Evolutionary conservation across 2,888 invertebrate species (phyloP), one percentile per base, ranked within the genome.

Genomic region (Drosophila recens): DNA sequence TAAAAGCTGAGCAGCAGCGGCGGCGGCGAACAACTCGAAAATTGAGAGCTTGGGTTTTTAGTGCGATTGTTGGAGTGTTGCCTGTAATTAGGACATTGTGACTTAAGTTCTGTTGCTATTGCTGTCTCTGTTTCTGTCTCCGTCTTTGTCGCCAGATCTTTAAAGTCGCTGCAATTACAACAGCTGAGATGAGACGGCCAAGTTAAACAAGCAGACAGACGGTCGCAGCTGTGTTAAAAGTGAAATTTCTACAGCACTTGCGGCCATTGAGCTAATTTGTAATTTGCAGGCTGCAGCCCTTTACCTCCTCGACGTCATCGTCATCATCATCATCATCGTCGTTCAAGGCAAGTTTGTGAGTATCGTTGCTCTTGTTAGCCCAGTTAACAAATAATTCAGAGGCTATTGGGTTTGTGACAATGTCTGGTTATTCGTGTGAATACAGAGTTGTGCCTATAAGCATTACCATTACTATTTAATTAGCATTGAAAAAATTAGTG

Each of bases 221-320:
- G 57, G 53, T 67, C 23, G 63, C 62, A 75, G 67, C 79, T 78
- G 64, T 68, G 80, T 80, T 74, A 71, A 80, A 80, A 81, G 80
- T 81, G 84, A 81, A 81, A 84, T 84, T 71, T 63, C 23, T 45
- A 70, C 62, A 64, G 38, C 53, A 62, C 43, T 64, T 68, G 66
- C 67, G 69, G 65, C 63, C 72, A 79, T 71, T 80, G 80, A 79
- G 80, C 83, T 79, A 80, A 80, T 80, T 80, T 75, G 64, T 79
- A 80, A 80, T 80, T 80, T 79, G 64, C 72, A 75, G 52, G 45
- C 56, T 52, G 57, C 34, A 45, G 43, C 33, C 27, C 27, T 27
- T 27, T 27, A 5, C 27, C 45, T 5, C 58, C 17, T 38, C 46
- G 38, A 57, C 56, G 45, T 36, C 68, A 61, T 67, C 52, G 61